Evolutionary conservation across 2,888 invertebrate genomes (phyloP).

Genomic region (Tholera decimalis): DNA sequence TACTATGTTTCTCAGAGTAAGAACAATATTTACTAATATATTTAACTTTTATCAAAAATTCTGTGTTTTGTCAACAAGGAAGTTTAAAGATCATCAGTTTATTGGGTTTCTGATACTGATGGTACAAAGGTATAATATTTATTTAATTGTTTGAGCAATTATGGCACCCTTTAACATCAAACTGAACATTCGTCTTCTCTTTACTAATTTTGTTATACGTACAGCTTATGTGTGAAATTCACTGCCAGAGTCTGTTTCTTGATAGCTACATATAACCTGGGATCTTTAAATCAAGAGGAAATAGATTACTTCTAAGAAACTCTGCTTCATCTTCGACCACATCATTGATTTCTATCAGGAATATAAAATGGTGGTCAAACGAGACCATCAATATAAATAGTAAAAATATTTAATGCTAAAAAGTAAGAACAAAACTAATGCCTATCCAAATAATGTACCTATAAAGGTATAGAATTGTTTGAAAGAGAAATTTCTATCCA

Average conservation of each 20-base stretch:
- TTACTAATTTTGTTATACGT: no score
- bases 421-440: background rate
- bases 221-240: no score
- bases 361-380: no score
- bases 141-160: no score
- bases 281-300: no score
- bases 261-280: no score
- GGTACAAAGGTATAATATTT: background rate
- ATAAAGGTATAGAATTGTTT: background rate
- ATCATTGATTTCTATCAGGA: no score
- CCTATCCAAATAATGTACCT: background rate
- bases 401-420: background rate
- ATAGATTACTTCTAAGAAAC: no score
- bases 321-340: no score
- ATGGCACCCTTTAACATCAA: no score
- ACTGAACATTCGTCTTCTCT: background rate
- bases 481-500: constrained; percentile 10
- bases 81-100: constrained; percentile 39
- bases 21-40: constrained; percentile 46
- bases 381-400: no score
- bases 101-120: constrained; percentile 7
- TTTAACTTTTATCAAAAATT: constrained; percentile 14
- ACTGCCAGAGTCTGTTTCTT: no score
- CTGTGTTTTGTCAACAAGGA: constrained; percentile 47
- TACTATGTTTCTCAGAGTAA: background rate